These are phyloP conservation scores for Meganola albula DNA, from an alignment of 2,888 invertebrate genomes.

Conservation along the genomic window DNA sequence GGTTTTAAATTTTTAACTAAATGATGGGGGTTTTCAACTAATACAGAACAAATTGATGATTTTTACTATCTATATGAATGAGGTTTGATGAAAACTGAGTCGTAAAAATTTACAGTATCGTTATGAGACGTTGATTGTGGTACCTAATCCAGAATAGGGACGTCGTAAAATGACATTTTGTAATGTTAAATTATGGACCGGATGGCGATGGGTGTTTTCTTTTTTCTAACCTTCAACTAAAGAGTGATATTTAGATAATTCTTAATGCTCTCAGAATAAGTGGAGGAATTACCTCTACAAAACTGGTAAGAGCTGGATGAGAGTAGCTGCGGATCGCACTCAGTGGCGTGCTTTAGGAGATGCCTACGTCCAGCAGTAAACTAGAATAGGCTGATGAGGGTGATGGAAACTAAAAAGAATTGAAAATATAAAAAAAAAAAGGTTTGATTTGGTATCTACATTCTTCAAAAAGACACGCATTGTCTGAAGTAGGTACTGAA, in stretches of 20 bases:
- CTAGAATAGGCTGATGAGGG: no score
- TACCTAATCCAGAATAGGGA: conserved; percentile 35
- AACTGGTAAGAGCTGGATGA: no score
- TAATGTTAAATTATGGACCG: conserved; percentile 26
- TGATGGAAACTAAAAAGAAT: no score
- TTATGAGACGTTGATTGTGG: conserved; percentile 30
- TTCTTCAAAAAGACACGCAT: no score
- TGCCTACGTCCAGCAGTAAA: no score
- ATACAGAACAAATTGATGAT: conserved; percentile 45
- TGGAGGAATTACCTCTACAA: no score
- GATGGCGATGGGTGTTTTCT: conserved; percentile 11
- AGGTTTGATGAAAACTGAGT: conserved; percentile 51
- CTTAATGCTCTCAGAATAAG: no score
- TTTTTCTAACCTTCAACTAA: conserved; percentile 2
- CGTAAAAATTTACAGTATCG: conserved; percentile 42
- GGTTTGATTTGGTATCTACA: no score
- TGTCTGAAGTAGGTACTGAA: no score
- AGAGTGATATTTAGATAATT: conserved; percentile 6
- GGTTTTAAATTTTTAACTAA: conserved; percentile 63
- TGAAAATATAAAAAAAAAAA: no score
- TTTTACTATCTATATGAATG: conserved; percentile 40
- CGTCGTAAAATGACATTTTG: conserved; percentile 32
- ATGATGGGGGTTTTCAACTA: conserved; percentile 44
- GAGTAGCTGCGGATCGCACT: no score
- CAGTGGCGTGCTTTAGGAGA: no score